Percentiles rank a stretch among this genome's conserved stretches.
Evolutionary conservation across 2,113 vertebrate species (phyloP).

Genomic region (Hucho hucho): DNA sequence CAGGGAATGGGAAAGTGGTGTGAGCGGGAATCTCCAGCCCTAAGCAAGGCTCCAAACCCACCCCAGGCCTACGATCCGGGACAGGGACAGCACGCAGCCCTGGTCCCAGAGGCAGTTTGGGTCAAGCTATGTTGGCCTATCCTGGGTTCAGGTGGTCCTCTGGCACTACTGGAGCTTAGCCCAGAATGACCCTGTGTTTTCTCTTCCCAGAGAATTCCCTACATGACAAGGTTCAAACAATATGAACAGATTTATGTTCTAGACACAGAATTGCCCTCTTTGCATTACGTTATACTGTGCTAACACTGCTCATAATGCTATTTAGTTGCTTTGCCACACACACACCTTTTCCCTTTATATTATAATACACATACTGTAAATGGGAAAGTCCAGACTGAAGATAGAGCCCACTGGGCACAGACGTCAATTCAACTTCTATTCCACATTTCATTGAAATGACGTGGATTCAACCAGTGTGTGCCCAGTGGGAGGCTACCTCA

Average conservation of each 20-base stretch:
- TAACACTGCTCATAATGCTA: too few relatives aligned
- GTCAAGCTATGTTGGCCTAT: background rate
- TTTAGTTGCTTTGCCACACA: background rate
- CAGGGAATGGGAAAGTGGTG: slow-evolving; percentile 66
- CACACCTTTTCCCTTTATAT: background rate
- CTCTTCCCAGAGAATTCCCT: slow-evolving; percentile 51
- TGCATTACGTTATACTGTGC: background rate
- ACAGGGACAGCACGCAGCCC: background rate
- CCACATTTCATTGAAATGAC: background rate
- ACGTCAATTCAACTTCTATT: too few relatives aligned
- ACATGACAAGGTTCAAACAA: slow-evolving; percentile 47
- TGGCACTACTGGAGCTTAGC: slow-evolving; percentile 68
- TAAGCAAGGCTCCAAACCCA: background rate
- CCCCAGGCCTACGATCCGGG: background rate
- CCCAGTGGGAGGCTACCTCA: background rate
- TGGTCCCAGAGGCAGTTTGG: background rate
- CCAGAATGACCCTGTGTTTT: slow-evolving; percentile 64
- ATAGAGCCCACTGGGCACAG: background rate
- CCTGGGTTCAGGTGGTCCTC: slow-evolving; percentile 6
- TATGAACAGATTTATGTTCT: slow-evolving; percentile 61
- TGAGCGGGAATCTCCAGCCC: slow-evolving; percentile 28
- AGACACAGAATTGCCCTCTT: slow-evolving; percentile 11
- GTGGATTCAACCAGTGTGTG: background rate
- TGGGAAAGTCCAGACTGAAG: background rate
- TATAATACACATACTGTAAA: background rate